Evolutionary conservation across 2,797 vertebrate genomes (phyloP), one percentile per base, ranked within the genome.

Genomic region (Tokudaia muenninki): DNA sequence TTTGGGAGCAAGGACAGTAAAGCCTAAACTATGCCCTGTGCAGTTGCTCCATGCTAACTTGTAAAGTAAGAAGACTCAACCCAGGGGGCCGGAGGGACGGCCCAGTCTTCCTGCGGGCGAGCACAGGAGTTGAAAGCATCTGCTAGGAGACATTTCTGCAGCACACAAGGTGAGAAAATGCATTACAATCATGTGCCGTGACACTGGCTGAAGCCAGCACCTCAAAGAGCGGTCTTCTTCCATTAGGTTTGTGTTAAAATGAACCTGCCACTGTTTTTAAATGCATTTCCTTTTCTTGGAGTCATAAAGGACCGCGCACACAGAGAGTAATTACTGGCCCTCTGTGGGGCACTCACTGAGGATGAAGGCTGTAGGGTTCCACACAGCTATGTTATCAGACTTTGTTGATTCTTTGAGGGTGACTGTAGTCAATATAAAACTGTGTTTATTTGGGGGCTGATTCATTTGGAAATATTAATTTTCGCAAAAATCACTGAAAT

Each of bases 371-470:
- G 16, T 16, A 59, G 91, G 78, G 6, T 65, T 70, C 34, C 41
- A 55, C 79, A 74, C 9, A 67, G 55, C 2, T n/a, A 3, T 12
- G 9, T 87, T 12, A 78, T 87, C 17, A 70, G 41, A 82, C 70
- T 77, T 34, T 65, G 21, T 89, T 92, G 89, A 91, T 92, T 94
- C 55, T 95, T 37, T 55, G 0, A 52, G 14, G 57, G 37, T 88
- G 75, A 84, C 72, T 92, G 17, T 74, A 65, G 77, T 83, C 70
- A 97, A 96, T 29, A 87, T 47, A 86, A 96, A 97, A 95, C 72
- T 21, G 86, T 79, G 59, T 81, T 96, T 81, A 92, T 29, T 86
- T 90, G 50, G 34, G n/a, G 17, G 74, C 79, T 90, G 17, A 65
- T 59, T 95, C 67, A 82, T 50, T 84, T 75, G 55, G 41, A 86